Evolutionary conservation across 2,113 vertebrate species (phyloP), one percentile per base, ranked within the genome.

Genomic region (Brachyistius frenatus): DNA sequence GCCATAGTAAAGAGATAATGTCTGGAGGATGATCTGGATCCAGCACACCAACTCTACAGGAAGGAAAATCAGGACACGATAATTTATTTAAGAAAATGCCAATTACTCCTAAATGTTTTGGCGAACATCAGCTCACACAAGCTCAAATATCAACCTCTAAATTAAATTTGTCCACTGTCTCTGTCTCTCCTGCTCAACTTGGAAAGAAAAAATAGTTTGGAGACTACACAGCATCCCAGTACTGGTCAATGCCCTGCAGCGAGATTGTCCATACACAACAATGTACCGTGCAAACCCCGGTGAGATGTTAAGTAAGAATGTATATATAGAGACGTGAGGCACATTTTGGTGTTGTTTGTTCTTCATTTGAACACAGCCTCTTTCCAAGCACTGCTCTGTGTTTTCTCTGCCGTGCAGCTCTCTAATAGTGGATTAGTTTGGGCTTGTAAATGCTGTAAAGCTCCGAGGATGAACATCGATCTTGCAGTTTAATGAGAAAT

Each of bases 401-500:
- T 39, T 52, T 39, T 57, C 67, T 58, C 72, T 64, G 60, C 36
- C 36, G 61, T 41, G 65, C 62, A 16, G 57, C 63, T 64, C 53
- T 79, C 75, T 73, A 53, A 78, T 55, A 77, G 60, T 68, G 73
- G 86, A 80, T 80, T 85, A 79, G 53, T 81, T 79, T 67, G 75
- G 76, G 63, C 72, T 80, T 87, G 76, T 86, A 87, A 85, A 92
- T 50, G 36, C 81, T 73, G 68, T 72, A 84, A 83, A 91, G 73
- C 65, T 62, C 66, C 36, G 74, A 69, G 81, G 89, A 86, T 70
- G 41, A 86, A 78, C 85, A 91, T 88, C 39, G 53, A 92, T 92
- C 77, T 79, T 56, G 67, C 69, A 52, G 74, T 84, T 82, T 90
- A 86, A 90, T 86, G 83, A 78, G 68, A 58, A 72, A 78, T 63